Evolutionary conservation across 2,113 vertebrate species (phyloP).

Genomic region (Serilophus lunatus): DNA sequence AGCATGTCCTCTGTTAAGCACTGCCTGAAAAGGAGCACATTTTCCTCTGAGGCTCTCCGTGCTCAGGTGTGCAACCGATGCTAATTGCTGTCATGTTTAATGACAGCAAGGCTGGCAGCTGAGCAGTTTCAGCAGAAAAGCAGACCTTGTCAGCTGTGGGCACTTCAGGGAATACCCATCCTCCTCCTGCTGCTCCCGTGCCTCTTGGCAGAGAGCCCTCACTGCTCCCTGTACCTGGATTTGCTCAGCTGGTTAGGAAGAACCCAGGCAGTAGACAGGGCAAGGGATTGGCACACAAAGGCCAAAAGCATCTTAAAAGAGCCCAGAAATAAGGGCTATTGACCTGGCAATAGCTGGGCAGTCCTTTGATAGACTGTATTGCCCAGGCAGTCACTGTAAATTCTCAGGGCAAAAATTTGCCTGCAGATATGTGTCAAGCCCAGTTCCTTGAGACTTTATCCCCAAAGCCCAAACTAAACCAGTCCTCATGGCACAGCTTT

Average conservation of each 20-base stretch:
- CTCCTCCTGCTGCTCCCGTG: neutral
- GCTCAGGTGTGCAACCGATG: neutral
- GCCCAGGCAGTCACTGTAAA: neutral
- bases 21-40: constrained; percentile 70
- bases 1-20: constrained; percentile 70
- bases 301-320: neutral
- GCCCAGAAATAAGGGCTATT: neutral
- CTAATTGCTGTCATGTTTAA: constrained; percentile 6
- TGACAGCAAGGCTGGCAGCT: neutral
- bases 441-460: neutral
- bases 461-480: neutral
- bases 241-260: neutral
- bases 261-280: neutral
- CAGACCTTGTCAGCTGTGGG: neutral
- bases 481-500: neutral
- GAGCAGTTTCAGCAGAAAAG: neutral
- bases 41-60: constrained; percentile 15
- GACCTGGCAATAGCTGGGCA: neutral
- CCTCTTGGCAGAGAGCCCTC: neutral
- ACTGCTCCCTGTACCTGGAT: neutral
- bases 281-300: neutral
- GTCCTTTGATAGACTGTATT: neutral
- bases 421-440: neutral
- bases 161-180: neutral
- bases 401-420: neutral